Evolutionary conservation across 2,113 vertebrate genomes (phyloP).

Genomic region (Heteronetta atricapilla): DNA sequence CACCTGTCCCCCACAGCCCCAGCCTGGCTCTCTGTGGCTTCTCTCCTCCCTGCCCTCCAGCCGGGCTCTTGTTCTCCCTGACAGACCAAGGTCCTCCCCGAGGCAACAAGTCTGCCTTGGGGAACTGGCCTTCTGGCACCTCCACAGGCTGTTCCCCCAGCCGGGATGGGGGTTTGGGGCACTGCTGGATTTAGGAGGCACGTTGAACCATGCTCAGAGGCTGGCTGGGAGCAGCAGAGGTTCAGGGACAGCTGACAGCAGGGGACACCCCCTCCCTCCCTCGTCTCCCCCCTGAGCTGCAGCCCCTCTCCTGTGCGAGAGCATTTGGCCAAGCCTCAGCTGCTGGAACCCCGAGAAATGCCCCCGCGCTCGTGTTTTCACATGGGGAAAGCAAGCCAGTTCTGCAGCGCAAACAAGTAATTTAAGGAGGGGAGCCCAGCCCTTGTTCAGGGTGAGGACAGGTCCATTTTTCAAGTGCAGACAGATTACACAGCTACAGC

Average conservation of each 20-base stretch:
- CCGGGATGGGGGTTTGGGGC: not conserved
- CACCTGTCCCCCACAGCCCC: not conserved
- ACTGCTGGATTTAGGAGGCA: not conserved
- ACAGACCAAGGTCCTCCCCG: too few species aligned
- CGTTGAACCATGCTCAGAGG: too few species aligned
- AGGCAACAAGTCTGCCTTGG: not conserved
- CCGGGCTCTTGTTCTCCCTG: not conserved
- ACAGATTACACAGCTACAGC: rapidly evolving
- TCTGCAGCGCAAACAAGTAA: not conserved
- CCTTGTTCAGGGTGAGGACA: rapidly evolving
- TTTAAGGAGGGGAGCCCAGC: not conserved
- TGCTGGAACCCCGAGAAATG: not conserved
- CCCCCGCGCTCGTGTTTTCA: not conserved
- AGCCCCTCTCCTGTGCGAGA: not conserved
- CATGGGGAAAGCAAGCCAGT: not conserved
- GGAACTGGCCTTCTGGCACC: not conserved
- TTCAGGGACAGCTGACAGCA: not conserved
- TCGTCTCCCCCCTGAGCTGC: not conserved
- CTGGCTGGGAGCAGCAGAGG: not conserved
- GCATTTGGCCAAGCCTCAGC: not conserved
- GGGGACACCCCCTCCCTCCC: not conserved
- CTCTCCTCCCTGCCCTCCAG: not conserved
- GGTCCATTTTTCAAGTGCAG: not conserved
- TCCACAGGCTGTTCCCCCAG: not conserved
- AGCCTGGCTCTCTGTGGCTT: not conserved